phyloP scores from a whole-genome alignment of 2,888 invertebrate species.

The Itoplectis maculator region DNA sequence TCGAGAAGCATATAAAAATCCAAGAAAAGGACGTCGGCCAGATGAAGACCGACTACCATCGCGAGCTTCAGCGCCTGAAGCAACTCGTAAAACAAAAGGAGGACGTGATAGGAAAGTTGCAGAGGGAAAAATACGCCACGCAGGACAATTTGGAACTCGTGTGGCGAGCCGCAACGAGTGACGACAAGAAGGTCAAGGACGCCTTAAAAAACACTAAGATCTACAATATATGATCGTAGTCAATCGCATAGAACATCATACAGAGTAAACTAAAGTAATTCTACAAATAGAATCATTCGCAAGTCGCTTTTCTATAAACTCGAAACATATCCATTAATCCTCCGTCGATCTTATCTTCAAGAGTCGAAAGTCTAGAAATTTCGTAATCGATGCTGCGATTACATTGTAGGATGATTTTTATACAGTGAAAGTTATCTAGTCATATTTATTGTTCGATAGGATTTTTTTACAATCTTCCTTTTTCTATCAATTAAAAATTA shows the following conservation, averaged over 20 bases:
- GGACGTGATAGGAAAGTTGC: slow-evolving; percentile 82
- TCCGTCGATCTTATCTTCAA: neutral
- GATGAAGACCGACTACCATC: slow-evolving; percentile 85
- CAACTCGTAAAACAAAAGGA: slow-evolving; percentile 85
- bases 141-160: slow-evolving; percentile 79
- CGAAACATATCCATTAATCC: neutral
- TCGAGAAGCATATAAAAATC: slow-evolving; percentile 85
- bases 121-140: slow-evolving; percentile 78
- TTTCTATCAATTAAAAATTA: no score
- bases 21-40: slow-evolving; percentile 84
- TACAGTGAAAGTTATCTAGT: slow-evolving; percentile 58
- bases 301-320: neutral
- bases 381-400: neutral
- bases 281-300: neutral
- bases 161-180: slow-evolving; percentile 77
- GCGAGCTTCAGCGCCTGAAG: slow-evolving; percentile 85
- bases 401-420: slow-evolving; percentile 30
- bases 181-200: slow-evolving; percentile 77
- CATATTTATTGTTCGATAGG: slow-evolving; percentile 26
- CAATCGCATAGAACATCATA: neutral
- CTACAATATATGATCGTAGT: slow-evolving; percentile 69
- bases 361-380: neutral
- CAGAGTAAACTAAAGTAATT: neutral
- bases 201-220: slow-evolving; percentile 75
- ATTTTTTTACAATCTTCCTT: no score